Evolutionary conservation across 30 jellyfish, hydroid and myxozoan genomes (phyloP).

Genomic region (Pseudorhiza aurosa): DNA sequence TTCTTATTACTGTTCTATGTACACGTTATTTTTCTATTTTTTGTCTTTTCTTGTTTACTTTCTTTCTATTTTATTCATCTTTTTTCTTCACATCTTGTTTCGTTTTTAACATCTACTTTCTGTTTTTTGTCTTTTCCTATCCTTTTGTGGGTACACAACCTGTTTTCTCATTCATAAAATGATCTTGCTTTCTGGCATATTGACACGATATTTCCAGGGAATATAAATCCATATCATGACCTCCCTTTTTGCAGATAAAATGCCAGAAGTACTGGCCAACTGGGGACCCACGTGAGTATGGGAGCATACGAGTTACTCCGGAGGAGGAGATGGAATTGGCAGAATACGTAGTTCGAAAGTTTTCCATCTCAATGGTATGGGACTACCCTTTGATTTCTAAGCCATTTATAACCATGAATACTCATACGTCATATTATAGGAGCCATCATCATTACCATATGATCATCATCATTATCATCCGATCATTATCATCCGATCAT

Average conservation of each 20-base stretch:
- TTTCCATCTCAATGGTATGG: slow-evolving; percentile 78
- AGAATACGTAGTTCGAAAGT: slow-evolving; percentile 82
- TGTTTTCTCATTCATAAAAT: too few species aligned
- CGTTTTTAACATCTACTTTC: neutral
- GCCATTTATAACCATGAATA: too few species aligned
- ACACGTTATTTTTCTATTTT: neutral
- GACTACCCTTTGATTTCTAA: neutral
- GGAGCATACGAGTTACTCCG: slow-evolving; percentile 71
- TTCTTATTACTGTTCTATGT: too few species aligned
- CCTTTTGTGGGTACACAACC: too few species aligned
- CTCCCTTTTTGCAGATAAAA: slow-evolving; percentile 56
- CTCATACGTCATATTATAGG: too few species aligned
- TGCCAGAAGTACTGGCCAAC: slow-evolving; percentile 98
- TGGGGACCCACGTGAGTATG: slow-evolving; percentile 73
- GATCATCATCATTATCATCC: neutral
- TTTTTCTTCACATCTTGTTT: neutral
- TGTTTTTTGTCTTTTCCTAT: neutral
- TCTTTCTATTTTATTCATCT: neutral
- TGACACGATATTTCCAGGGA: neutral
- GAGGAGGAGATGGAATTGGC: slow-evolving; percentile 93
- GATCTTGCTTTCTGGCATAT: too few species aligned
- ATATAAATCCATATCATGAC: neutral
- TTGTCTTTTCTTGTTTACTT: neutral
- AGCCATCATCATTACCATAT: neutral
- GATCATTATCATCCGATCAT: neutral